Evolutionary conservation across 2,797 vertebrate species (phyloP).

Genomic region (Syndactyla subalaris): DNA sequence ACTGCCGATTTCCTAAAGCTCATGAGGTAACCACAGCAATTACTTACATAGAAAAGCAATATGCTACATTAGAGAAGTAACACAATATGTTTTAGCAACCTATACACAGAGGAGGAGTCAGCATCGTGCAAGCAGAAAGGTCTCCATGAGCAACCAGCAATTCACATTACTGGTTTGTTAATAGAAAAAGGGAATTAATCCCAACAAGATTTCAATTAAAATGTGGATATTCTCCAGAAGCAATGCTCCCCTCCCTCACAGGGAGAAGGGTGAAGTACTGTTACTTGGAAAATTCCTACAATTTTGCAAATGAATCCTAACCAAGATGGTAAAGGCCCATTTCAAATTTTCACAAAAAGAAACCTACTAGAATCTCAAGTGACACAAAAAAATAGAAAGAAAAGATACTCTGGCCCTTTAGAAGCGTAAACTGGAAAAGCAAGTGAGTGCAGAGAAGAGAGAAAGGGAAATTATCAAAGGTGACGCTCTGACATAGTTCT

Average conservation of each 20-base stretch:
- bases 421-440: neutral
- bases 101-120: neutral
- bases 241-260: neutral
- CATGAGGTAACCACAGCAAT: slow-evolving; percentile 22
- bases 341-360: neutral
- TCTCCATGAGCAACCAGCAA: neutral
- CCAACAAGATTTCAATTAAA: neutral
- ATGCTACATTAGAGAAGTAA: neutral
- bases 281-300: neutral
- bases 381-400: neutral
- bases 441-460: neutral
- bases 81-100: neutral
- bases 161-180: neutral
- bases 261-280: neutral
- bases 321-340: neutral
- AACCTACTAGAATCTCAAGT: neutral
- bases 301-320: neutral
- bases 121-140: neutral
- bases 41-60: neutral
- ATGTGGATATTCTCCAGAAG: neutral
- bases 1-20: slow-evolving; percentile 31
- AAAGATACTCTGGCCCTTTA: neutral
- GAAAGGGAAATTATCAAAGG: neutral
- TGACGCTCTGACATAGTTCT: neutral
- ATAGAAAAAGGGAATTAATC: neutral